These are phyloP conservation scores for Gortyna flavago DNA, from an alignment of 2,888 invertebrate species.

Conservation along the genomic window DNA sequence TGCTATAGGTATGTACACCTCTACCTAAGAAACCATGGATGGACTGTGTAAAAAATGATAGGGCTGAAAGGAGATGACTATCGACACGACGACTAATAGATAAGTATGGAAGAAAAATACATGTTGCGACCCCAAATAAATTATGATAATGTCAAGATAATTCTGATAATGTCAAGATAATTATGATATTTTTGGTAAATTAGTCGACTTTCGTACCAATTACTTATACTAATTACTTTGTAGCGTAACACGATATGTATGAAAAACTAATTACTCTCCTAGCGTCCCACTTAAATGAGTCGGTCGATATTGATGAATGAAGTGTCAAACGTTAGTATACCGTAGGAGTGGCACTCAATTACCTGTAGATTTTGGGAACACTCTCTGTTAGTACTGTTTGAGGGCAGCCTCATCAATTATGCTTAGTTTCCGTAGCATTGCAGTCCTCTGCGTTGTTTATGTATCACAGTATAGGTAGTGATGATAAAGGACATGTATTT, in stretches of 20 bases:
- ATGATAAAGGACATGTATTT: conserved; percentile 30
- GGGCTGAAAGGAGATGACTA: no score
- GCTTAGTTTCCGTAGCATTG: conserved; percentile 57
- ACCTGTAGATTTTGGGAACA: conserved; percentile 38
- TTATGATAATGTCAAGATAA: no score
- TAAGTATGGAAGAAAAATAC: not conserved
- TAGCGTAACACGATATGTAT: not conserved
- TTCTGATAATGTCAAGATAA: not conserved
- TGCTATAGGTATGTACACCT: no score
- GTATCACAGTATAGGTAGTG: conserved; percentile 25
- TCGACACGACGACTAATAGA: no score
- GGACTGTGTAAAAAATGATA: no score
- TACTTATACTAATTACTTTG: not conserved
- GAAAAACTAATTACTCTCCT: conserved; percentile 5
- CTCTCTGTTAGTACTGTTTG: conserved; percentile 48
- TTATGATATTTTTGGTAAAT: not conserved
- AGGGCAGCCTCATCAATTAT: conserved; percentile 59
- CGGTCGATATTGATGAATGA: conserved; percentile 56
- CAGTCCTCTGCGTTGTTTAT: conserved; percentile 52
- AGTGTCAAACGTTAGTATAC: conserved; percentile 43
- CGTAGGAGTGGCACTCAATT: conserved; percentile 24
- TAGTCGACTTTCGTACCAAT: not conserved
- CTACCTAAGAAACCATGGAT: no score
- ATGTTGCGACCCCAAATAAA: not conserved
- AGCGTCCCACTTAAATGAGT: conserved; percentile 13